Percentiles rank a stretch among this genome's conserved stretches.
These are phyloP conservation scores for Drosophila phalerata DNA, from an alignment of 2,888 invertebrate species.

Conservation along the genomic window DNA sequence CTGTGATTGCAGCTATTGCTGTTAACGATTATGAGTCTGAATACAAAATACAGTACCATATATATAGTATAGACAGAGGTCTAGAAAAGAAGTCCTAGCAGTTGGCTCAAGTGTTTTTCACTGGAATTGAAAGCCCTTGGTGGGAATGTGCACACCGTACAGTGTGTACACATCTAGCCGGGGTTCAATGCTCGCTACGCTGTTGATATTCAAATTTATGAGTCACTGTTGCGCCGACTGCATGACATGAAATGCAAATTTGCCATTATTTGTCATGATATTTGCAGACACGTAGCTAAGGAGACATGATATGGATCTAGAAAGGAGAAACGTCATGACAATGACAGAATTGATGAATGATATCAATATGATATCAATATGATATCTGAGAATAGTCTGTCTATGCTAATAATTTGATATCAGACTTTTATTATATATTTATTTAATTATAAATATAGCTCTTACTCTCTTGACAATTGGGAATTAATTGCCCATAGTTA, in stretches of 20 bases:
- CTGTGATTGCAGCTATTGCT: slow-evolving; percentile 58
- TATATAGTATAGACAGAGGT: slow-evolving; percentile 8
- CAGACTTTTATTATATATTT: background rate
- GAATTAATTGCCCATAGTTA: slow-evolving; percentile 38
- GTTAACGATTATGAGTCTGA: slow-evolving; percentile 66
- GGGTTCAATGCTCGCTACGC: slow-evolving; percentile 61
- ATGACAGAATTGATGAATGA: slow-evolving; percentile 48
- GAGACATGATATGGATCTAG: slow-evolving; percentile 44
- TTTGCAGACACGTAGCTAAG: slow-evolving; percentile 50
- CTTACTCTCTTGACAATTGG: slow-evolving; percentile 12
- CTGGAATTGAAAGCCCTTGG: slow-evolving; percentile 36
- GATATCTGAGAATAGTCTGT: background rate
- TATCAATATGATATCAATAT: slow-evolving; percentile 1
- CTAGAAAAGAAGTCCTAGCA: slow-evolving; percentile 30
- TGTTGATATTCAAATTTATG: slow-evolving; percentile 72
- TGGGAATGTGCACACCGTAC: background rate
- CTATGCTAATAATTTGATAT: background rate
- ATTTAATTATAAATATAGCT: slow-evolving; percentile 6
- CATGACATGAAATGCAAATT: slow-evolving; percentile 67
- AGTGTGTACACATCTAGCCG: slow-evolving; percentile 27
- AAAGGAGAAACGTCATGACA: slow-evolving; percentile 35
- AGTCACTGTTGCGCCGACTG: slow-evolving; percentile 49
- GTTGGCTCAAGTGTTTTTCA: slow-evolving; percentile 50
- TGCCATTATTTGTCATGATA: slow-evolving; percentile 74
- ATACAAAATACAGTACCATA: slow-evolving; percentile 2